Base-by-base conservation (phyloP, 2,113 vertebrate species). In the Pandion haliaetus region DNA sequence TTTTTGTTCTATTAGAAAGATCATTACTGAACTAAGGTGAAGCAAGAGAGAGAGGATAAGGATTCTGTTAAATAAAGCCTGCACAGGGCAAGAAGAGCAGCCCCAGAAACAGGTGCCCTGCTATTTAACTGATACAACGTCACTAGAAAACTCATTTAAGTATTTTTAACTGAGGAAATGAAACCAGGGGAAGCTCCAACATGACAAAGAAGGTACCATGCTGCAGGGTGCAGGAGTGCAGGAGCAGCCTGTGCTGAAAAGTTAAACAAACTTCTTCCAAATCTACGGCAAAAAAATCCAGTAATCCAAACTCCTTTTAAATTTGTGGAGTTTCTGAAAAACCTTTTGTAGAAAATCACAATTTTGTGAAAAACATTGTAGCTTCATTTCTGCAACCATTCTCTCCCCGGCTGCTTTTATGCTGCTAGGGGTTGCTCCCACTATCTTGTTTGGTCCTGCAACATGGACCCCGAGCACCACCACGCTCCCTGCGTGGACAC, bases 401-500 rank as follows among this genome's bases (percentile, higher is more conserved):
- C 62, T 28, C 29, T 38, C 38, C 34, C 70, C 1, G 0, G 12
- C 45, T 59, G 70, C 34, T 34, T 14, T 38, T 79, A 9, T 1
- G 4, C 69, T 11, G 32, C 2, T 3, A 19, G 23, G 38, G 31
- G 10, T 5, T 44, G 32, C 40, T 32, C 28, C 5, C 34, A 2
- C 5, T 4, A 10, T 29, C 16, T 6, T 5, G 2, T 8, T 31
- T 31, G 45, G 5, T 34, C 26, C 36, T 29, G 12, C 8, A 40
- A 40, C 14, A 12, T 1, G 1, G 25, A 18, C 29, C n/a, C 29
- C 2, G 3, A 62, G 34, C 29, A 69, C 19, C 25, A 17, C 13
- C 19, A 4, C 1, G 1, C 5, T 24, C 17, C 47, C 18, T 3
- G 26, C 6, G 47, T 3, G 5, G 23, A 14, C 2, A 2, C 0